Base-by-base conservation (phyloP, 2,797 vertebrate genomes). In the Eospalax fontanierii region DNA sequence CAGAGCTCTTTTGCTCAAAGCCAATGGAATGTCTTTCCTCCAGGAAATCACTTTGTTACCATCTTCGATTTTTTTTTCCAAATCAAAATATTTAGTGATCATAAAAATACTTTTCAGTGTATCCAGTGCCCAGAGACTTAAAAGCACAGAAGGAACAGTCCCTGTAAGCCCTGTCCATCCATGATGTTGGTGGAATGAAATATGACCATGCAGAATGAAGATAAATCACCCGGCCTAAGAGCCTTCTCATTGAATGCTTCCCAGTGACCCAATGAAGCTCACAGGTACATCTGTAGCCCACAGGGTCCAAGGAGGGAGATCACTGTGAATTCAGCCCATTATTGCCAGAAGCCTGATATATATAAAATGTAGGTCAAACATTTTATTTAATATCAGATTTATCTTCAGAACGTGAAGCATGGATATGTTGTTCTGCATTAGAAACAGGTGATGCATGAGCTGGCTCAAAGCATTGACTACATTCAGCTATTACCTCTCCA, bases 361-460 rank as follows among this genome's bases (percentile, higher is more conserved):
- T 98, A 97, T 98, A 98, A 98, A 98, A 98, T 98, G 92, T 97
- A 97, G 97, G 98, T 98, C 97, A 98, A 15, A 97, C 96, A 96
- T 97, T 97, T 90, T 84, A 68, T 97, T 97, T 93, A 93, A 54
- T 94, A 74, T 38, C 2, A 3, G 95, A 75, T 97, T 96, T 94
- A 93, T 98, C 97, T 97, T 90, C 92, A 97, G 94, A 66, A 95
- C 90, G 91, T 91, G 94, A 96, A 94, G 94, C 61, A 54, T 87
- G 61, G 33, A 57, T 7, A 76, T 80, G 74, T 88, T 95, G 18
- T 85, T 15, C 66, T 50, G 63, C 76, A 90, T 75, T 95, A 70
- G 96, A 90, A 92, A 93, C 79, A 7, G 90, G 43, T 85, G 87
- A 95, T 94, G 90, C 94, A 89, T 93, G 78, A 96, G 50, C 68